phyloP scores from a whole-genome alignment of 2,888 invertebrate genomes.

The Ochropleura plecta region DNA sequence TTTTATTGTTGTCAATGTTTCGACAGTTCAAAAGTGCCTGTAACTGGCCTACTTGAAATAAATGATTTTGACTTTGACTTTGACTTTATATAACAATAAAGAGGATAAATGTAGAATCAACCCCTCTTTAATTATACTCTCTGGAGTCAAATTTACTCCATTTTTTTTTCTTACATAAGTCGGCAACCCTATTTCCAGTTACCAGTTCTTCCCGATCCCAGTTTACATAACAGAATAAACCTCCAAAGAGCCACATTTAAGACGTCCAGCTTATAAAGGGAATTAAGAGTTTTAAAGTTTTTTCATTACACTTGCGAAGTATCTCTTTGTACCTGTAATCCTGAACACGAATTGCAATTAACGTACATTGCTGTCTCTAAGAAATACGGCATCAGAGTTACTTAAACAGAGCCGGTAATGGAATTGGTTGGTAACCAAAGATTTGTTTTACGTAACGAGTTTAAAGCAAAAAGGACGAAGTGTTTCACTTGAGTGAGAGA shows the following conservation, averaged over 20 bases:
- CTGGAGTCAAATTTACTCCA: not conserved
- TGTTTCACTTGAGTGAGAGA: not conserved
- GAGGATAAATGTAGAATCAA: too few relatives aligned
- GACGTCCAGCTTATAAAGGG: slow-evolving; percentile 62
- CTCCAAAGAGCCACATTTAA: slow-evolving; percentile 57
- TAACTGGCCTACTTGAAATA: too few relatives aligned
- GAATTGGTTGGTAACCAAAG: slow-evolving; percentile 53
- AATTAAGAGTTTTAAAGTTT: slow-evolving; percentile 67
- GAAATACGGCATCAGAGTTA: slow-evolving; percentile 46
- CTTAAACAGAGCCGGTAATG: slow-evolving; percentile 48
- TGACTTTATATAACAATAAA: not conserved
- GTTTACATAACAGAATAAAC: slow-evolving; percentile 55
- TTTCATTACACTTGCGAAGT: slow-evolving; percentile 67
- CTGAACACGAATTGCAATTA: slow-evolving; percentile 59
- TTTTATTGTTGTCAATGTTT: too few relatives aligned
- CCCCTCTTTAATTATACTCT: not conserved
- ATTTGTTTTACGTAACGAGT: slow-evolving; percentile 55
- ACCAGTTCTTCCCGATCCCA: slow-evolving; percentile 12
- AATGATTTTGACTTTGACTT: too few relatives aligned
- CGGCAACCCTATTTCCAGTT: slow-evolving; percentile 7
- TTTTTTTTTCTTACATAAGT: not conserved
- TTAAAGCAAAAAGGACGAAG: slow-evolving; percentile 33
- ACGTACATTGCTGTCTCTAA: slow-evolving; percentile 49
- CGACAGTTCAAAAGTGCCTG: too few relatives aligned
- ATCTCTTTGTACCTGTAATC: slow-evolving; percentile 61